Evolutionary conservation across 2,888 invertebrate species (phyloP).

Genomic region (Patella depressa): DNA sequence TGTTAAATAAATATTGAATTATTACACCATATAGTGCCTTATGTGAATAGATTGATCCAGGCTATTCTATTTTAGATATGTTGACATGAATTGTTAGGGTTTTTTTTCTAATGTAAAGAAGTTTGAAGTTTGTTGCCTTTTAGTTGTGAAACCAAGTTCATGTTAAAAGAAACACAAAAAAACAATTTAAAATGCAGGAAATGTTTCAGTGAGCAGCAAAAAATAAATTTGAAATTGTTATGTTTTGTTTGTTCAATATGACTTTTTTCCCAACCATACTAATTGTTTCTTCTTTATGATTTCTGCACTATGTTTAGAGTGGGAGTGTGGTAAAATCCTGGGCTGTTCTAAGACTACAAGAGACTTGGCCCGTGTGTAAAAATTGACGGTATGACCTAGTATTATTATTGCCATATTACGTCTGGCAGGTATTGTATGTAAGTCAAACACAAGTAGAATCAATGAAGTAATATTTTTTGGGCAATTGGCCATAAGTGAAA

Average conservation of each 20-base stretch:
- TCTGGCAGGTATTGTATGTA: conserved; percentile 26
- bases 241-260: conserved; percentile 4
- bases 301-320: conserved; percentile 14
- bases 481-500: not conserved
- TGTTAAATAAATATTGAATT: too few relatives aligned
- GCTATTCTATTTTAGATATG: too few relatives aligned
- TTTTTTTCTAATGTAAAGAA: too few relatives aligned
- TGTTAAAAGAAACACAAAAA: not conserved
- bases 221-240: not conserved
- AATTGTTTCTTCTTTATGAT: conserved; percentile 18
- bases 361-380: not conserved
- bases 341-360: conserved; percentile 7
- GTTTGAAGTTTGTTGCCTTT: not conserved
- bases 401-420: conserved; percentile 13
- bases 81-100: too few relatives aligned
- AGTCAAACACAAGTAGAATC: not conserved
- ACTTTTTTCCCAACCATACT: conserved; percentile 8
- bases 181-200: not conserved
- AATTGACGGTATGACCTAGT: not conserved
- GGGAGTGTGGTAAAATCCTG: conserved; percentile 14
- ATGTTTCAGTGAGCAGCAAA: conserved; percentile 2
- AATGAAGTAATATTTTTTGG: not conserved
- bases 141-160: not conserved
- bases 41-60: too few relatives aligned
- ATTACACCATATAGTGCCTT: too few relatives aligned